Conservation (phyloP, 2,888 invertebrate genomes). For the Leucania comma region DNA sequence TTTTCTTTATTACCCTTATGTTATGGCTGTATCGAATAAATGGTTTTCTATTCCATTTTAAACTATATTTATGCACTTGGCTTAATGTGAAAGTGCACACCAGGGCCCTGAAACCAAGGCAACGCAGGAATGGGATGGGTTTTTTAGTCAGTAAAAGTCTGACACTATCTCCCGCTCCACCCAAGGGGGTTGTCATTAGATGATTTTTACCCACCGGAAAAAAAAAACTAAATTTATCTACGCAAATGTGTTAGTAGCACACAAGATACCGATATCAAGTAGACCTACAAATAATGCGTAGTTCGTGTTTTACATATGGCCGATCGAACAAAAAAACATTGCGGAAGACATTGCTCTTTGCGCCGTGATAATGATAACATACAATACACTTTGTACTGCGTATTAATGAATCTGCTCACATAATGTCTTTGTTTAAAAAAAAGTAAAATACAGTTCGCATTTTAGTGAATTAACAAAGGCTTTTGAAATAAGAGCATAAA, state of each 20-base stretch:
- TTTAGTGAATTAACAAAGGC: neutral
- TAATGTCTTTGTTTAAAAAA: constrained; percentile 30
- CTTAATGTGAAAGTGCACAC: too few relatives aligned
- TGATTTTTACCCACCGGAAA: too few relatives aligned
- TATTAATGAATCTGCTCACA: constrained; percentile 16
- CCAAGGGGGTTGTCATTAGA: too few relatives aligned
- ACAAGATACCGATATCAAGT: constrained; percentile 38
- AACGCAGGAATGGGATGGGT: too few relatives aligned
- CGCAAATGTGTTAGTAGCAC: constrained; percentile 45
- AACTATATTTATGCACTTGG: too few relatives aligned
- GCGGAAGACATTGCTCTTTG: constrained; percentile 57
- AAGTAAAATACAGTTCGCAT: neutral
- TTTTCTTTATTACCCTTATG: too few relatives aligned
- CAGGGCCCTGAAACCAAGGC: too few relatives aligned
- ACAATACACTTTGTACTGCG: constrained; percentile 42
- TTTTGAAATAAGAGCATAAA: constrained; percentile 1
- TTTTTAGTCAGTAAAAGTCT: too few relatives aligned
- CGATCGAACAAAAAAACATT: constrained; percentile 29
- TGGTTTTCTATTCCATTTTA: too few relatives aligned
- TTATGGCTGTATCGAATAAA: too few relatives aligned
- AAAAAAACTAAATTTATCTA: constrained; percentile 1
- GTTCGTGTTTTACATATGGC: constrained; percentile 15
- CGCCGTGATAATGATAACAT: constrained; percentile 26
- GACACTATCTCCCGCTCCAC: too few relatives aligned
- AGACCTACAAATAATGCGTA: constrained; percentile 33